A percentile compares a stretch with the other conserved stretches of the same genome.
These are phyloP conservation scores for Herpailurus yagouaroundi DNA, from an alignment of 2,113 vertebrate genomes.

Conservation along the genomic window DNA sequence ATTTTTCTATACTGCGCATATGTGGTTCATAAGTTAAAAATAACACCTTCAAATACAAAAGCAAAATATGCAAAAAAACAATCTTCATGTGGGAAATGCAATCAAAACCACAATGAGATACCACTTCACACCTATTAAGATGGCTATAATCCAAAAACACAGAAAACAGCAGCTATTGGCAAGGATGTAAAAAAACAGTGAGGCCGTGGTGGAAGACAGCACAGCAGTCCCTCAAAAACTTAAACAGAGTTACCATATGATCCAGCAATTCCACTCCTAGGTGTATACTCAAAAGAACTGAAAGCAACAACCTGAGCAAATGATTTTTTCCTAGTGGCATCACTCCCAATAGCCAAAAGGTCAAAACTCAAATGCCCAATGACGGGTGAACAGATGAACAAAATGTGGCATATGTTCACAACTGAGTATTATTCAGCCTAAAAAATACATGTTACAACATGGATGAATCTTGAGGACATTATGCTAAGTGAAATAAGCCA, in stretches of 20 bases:
- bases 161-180: not conserved
- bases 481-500: not conserved
- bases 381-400: not conserved
- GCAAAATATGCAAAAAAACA: not conserved
- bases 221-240: not conserved
- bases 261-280: not conserved
- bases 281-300: not conserved
- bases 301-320: not conserved
- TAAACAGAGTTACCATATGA: not conserved
- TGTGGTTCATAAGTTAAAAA: not conserved
- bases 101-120: slow-evolving; percentile 5
- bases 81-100: not conserved
- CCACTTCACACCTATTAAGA: not conserved
- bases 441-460: not conserved
- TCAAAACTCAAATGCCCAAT: not conserved
- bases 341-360: not conserved
- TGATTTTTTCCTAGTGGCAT: not conserved
- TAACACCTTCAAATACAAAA: slow-evolving; percentile 21
- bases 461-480: not conserved
- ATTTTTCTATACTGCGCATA: not conserved
- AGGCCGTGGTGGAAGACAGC: not conserved
- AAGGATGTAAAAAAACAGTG: not conserved
- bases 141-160: not conserved
- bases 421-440: not conserved
- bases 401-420: not conserved